These are phyloP conservation scores for Atethmia centrago DNA, from an alignment of 2,888 invertebrate species.

Conservation along the genomic window DNA sequence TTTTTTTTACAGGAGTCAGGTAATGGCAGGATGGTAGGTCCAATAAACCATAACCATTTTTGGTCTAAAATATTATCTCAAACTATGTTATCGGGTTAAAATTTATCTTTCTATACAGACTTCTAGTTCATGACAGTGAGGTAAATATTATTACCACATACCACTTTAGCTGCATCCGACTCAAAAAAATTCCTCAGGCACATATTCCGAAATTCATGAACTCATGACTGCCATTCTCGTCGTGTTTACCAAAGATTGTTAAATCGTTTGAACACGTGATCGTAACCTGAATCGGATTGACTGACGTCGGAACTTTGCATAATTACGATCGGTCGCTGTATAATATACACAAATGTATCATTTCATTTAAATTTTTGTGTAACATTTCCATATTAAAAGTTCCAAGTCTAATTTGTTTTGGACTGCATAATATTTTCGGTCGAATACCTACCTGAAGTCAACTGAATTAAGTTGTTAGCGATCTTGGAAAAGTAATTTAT, in stretches of 20 bases:
- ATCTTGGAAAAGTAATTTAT: neutral
- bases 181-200: constrained; percentile 12
- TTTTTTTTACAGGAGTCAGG: neutral
- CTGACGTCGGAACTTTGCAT: constrained; percentile 58
- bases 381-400: constrained; percentile 12
- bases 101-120: neutral
- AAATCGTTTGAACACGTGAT: constrained; percentile 49
- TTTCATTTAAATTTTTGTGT: constrained; percentile 24
- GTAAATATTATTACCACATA: neutral
- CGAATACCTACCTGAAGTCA: no score
- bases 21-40: no score
- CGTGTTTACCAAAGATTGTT: constrained; percentile 30
- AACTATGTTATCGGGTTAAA: no score
- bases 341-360: constrained; percentile 44
- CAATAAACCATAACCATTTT: no score
- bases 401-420: constrained; percentile 24
- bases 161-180: neutral
- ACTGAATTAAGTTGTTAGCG: neutral
- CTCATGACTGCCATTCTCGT: neutral
- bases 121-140: neutral
- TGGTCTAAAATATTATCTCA: no score
- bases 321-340: constrained; percentile 43
- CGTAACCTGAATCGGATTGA: constrained; percentile 49
- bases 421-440: neutral
- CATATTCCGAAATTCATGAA: constrained; percentile 12